Conservation (phyloP, 2,113 vertebrate species). For the Malurus alboscapulatus region DNA sequence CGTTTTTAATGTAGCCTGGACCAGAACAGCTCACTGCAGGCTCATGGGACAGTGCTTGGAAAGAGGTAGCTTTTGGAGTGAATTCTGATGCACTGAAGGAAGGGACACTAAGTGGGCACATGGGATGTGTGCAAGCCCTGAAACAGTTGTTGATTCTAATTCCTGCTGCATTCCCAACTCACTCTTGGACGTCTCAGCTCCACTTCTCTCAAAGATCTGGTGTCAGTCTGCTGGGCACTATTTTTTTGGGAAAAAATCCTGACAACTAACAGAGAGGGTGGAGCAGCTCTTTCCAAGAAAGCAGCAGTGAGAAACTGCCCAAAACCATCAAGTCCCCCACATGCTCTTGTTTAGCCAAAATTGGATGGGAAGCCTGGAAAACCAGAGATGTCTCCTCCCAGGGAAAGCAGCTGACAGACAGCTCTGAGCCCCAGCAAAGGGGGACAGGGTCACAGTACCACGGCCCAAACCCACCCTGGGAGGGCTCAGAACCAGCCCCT, state of each 20-base stretch:
- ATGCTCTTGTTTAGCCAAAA: conserved; percentile 29
- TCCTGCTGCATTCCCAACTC: background rate
- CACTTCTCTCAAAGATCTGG: background rate
- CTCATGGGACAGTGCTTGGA: background rate
- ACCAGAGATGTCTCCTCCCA: background rate
- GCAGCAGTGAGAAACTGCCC: background rate
- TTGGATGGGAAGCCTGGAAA: conserved; percentile 31
- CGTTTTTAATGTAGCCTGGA: background rate
- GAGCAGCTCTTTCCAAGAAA: conserved; percentile 38
- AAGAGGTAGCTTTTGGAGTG: background rate
- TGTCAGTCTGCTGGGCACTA: background rate
- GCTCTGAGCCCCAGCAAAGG: background rate
- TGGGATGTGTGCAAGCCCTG: background rate
- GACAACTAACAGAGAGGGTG: background rate
- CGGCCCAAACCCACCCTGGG: background rate
- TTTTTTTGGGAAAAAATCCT: background rate
- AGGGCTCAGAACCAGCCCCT: background rate
- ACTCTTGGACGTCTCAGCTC: background rate
- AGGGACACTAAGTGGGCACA: background rate
- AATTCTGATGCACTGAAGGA: background rate
- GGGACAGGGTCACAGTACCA: background rate
- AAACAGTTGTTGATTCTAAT: background rate
- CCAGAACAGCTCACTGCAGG: background rate
- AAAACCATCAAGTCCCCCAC: conserved; percentile 5
- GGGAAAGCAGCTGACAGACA: background rate